A percentile compares a stretch with the other conserved stretches of the same genome.
These are phyloP conservation scores for Ailurus styani DNA, from an alignment of 2,113 vertebrate species.

Conservation along the genomic window DNA sequence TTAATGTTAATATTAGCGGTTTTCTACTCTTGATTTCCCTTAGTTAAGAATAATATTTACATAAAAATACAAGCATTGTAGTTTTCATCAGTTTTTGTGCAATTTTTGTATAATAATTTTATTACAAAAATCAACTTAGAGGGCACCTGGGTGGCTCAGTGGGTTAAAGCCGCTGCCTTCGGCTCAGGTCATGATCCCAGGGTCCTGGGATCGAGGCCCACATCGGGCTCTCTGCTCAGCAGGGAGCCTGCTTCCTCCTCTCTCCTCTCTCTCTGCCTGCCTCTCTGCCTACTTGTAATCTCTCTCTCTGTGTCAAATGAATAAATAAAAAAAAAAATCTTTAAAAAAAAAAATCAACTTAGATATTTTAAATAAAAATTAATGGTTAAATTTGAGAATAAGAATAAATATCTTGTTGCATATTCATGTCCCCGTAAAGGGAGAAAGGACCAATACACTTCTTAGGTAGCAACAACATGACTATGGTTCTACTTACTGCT, in stretches of 20 bases:
- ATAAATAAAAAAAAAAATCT: too few relatives aligned
- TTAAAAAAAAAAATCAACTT: constrained; percentile 30
- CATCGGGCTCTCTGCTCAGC: too few relatives aligned
- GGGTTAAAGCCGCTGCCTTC: too few relatives aligned
- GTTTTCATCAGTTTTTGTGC: not conserved
- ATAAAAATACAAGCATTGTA: constrained; percentile 32
- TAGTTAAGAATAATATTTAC: constrained; percentile 38
- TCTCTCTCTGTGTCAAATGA: too few relatives aligned
- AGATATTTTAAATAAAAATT: constrained; percentile 35
- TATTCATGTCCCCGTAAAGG: not conserved
- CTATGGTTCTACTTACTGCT: not conserved
- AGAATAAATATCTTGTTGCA: not conserved
- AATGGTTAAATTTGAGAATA: constrained; percentile 37
- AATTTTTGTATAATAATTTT: constrained; percentile 30
- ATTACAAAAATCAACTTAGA: not conserved
- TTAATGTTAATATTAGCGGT: not conserved
- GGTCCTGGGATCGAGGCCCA: too few relatives aligned
- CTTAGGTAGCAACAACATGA: not conserved
- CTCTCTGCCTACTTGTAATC: too few relatives aligned
- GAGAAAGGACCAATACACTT: constrained; percentile 3
- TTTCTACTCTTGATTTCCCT: constrained; percentile 30
- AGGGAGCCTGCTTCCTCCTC: too few relatives aligned
- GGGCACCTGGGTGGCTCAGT: too few relatives aligned
- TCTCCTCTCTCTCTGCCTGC: too few relatives aligned
- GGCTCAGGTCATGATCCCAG: too few relatives aligned